These are phyloP conservation scores for Micromussa lordhowensis DNA, from an alignment of 92 coral and sea anemone species.

Conservation along the genomic window DNA sequence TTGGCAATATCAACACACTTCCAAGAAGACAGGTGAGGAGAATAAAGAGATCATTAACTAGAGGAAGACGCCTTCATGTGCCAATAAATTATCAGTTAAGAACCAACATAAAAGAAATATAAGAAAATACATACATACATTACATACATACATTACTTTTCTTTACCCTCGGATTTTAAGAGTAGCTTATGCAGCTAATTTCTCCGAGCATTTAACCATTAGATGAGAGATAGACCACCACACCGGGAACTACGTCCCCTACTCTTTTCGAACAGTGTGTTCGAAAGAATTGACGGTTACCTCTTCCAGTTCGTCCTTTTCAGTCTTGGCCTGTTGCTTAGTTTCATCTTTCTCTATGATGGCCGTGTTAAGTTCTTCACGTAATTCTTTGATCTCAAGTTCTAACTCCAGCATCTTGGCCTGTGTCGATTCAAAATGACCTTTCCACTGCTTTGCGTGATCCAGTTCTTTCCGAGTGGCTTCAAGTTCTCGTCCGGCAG, in stretches of 20 bases:
- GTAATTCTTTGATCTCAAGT: constrained; percentile 79
- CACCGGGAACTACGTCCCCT: no score
- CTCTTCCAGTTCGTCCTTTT: constrained; percentile 74
- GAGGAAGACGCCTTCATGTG: background rate
- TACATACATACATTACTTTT: no score
- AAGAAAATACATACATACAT: no score
- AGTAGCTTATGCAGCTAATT: no score
- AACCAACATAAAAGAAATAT: background rate
- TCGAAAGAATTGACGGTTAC: constrained; percentile 26
- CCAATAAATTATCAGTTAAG: background rate
- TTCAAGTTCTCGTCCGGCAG: constrained; percentile 71
- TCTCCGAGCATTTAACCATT: no score
- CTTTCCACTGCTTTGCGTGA: constrained; percentile 91
- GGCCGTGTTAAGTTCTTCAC: constrained; percentile 65
- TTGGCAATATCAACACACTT: no score
- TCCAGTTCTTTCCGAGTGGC: constrained; percentile 86
- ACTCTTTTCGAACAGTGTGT: no score
- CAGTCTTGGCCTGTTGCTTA: constrained; percentile 60
- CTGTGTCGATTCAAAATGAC: constrained; percentile 81
- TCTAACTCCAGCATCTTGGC: constrained; percentile 80
- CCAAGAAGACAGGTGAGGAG: no score
- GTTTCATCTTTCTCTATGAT: constrained; percentile 72
- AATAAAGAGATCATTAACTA: background rate
- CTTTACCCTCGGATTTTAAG: no score
- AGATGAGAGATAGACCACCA: no score